phyloP scores from a whole-genome alignment of 2,113 vertebrate genomes.

The Oenanthe melanoleuca region DNA sequence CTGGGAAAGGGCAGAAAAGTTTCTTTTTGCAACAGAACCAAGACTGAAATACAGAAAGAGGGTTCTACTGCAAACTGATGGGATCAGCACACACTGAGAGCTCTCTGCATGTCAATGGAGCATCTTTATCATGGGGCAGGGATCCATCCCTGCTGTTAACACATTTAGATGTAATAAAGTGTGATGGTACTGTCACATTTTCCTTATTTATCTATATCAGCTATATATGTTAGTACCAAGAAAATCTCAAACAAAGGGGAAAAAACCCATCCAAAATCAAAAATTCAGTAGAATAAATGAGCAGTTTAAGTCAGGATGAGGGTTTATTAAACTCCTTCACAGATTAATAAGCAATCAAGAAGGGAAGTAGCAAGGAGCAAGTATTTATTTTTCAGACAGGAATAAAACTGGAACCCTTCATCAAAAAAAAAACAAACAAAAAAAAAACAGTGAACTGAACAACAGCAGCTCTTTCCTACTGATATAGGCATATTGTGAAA shows the following conservation, averaged over 20 bases:
- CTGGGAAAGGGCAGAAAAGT: not conserved
- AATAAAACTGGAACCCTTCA: not conserved
- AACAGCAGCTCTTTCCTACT: not conserved
- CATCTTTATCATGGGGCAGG: not conserved
- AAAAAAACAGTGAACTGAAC: not conserved
- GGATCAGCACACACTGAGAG: not conserved
- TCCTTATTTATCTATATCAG: not conserved
- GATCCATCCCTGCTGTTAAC: not conserved
- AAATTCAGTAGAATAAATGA: not conserved
- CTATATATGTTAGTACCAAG: not conserved
- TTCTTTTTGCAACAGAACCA: not conserved
- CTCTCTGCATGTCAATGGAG: not conserved
- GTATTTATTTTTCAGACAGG: not conserved
- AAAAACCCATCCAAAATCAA: not conserved
- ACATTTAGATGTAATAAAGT: not conserved
- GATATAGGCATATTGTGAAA: accelerated
- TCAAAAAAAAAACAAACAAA: not conserved
- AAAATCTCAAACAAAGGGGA: not conserved
- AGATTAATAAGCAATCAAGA: not conserved
- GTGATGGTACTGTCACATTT: accelerated
- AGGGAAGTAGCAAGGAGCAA: not conserved
- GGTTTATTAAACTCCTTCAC: not conserved
- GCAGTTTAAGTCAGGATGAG: not conserved
- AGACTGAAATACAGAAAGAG: not conserved
- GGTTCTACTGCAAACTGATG: not conserved